These are phyloP conservation scores for Cantharis rustica DNA, from an alignment of 2,888 invertebrate genomes.

Conservation along the genomic window DNA sequence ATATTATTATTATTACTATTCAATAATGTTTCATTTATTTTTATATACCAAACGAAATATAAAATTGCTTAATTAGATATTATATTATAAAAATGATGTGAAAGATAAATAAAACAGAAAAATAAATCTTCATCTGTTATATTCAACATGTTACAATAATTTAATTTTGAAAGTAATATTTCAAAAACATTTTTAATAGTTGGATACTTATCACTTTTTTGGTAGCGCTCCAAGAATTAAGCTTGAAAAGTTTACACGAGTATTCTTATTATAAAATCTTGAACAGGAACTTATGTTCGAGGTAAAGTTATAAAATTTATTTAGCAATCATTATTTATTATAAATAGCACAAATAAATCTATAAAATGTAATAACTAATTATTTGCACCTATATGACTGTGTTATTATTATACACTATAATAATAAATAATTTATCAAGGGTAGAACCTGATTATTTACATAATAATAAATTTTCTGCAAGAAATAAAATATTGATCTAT, in stretches of 20 bases:
- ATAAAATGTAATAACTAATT: not conserved
- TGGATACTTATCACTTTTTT: not conserved
- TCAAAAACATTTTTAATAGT: not conserved
- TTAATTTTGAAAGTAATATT: not conserved
- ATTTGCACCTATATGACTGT: not conserved
- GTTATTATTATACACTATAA: not conserved
- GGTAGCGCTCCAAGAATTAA: not conserved
- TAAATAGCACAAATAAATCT: not conserved
- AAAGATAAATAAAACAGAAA: not conserved
- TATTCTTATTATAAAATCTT: not conserved
- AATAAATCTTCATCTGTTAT: not conserved
- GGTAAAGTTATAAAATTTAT: not conserved
- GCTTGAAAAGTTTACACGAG: not conserved
- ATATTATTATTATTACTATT: too few species aligned
- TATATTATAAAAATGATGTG: not conserved
- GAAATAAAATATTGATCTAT: not conserved
- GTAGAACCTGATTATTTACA: conserved; percentile 15
- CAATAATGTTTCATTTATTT: not conserved
- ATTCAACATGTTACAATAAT: not conserved
- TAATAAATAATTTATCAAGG: conserved; percentile 5
- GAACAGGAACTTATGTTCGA: not conserved
- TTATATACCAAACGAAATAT: not conserved
- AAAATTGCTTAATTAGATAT: not conserved
- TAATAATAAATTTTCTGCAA: conserved; percentile 4
- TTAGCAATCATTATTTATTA: not conserved